Conservation (phyloP, 2,797 vertebrate genomes). For the Sebastes taczanowskii region DNA sequence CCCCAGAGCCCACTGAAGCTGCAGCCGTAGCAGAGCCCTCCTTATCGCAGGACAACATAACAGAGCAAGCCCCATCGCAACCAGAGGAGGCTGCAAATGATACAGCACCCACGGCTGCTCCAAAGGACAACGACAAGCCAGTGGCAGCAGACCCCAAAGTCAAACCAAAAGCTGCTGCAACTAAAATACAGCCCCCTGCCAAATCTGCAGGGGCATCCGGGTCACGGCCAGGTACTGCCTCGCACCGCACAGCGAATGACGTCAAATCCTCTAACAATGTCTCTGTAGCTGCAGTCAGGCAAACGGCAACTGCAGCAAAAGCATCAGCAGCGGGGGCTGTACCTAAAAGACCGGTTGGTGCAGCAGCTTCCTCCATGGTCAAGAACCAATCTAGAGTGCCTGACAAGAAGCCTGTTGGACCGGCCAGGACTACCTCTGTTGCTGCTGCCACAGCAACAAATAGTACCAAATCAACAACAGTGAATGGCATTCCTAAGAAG, state of each 20-base stretch:
- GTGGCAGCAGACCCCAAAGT: constrained; percentile 48
- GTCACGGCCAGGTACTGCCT: constrained; percentile 44
- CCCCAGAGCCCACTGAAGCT: constrained; percentile 73
- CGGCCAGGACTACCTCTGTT: constrained; percentile 44
- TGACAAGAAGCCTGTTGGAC: constrained; percentile 67
- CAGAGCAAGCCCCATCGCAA: constrained; percentile 26
- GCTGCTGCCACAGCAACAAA: constrained; percentile 51
- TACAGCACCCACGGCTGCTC: constrained; percentile 11
- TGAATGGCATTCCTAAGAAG: constrained; percentile 47
- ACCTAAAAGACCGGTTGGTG: constrained; percentile 57
- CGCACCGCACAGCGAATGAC: constrained; percentile 54
- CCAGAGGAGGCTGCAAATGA: constrained; percentile 45
- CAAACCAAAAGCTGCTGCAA: constrained; percentile 60
- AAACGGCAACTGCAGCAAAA: constrained; percentile 20
- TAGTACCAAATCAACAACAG: constrained; percentile 46
- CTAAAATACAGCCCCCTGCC: constrained; percentile 18
- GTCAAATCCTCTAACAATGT: constrained; percentile 44
- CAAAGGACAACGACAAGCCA: constrained; percentile 56
- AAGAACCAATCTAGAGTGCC: constrained; percentile 61
- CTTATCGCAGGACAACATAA: constrained; percentile 32
- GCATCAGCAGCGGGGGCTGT: constrained; percentile 23
- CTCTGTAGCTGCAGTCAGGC: constrained; percentile 45
- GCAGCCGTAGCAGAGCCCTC: constrained; percentile 60
- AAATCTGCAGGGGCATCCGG: constrained; percentile 48
- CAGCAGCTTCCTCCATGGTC: constrained; percentile 9